phyloP scores from a whole-genome alignment of 1,140 invertebrate genomes.

The Drosophila chauvacae region DNA sequence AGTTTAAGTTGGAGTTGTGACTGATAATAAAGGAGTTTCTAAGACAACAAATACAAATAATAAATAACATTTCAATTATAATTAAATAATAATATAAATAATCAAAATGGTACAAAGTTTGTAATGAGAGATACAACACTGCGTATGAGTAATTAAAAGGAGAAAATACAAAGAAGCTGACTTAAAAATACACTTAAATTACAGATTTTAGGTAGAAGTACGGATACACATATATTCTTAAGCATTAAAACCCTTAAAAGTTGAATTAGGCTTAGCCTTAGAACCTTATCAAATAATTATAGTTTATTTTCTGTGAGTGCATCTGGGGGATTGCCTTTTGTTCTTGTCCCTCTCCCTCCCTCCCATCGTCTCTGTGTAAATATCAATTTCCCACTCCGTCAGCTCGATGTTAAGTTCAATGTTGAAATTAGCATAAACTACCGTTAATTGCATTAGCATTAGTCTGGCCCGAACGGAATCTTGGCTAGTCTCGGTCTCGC shows the following conservation, averaged over 20 bases:
- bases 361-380: conserved; percentile 51
- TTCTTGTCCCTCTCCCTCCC: conserved; percentile 31
- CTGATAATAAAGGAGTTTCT: not conserved
- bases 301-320: not conserved
- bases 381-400: conserved; percentile 67
- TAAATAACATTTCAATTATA: no score
- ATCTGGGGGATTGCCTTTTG: conserved; percentile 6
- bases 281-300: no score
- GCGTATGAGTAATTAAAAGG: no score
- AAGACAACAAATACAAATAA: no score
- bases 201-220: no score
- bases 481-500: conserved; percentile 9
- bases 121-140: no score
- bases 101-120: no score
- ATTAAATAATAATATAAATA: no score
- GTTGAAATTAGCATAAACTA: conserved; percentile 84
- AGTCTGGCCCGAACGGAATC: conserved; percentile 51
- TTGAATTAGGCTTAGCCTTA: no score
- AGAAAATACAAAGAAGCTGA: no score
- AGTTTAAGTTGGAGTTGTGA: no score
- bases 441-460: conserved; percentile 82
- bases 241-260: not conserved
- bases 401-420: conserved; percentile 82
- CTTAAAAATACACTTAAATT: no score
- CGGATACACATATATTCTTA: not conserved